Conservation (phyloP, 2,888 invertebrate species). For the Linnaemya vulpina region DNA sequence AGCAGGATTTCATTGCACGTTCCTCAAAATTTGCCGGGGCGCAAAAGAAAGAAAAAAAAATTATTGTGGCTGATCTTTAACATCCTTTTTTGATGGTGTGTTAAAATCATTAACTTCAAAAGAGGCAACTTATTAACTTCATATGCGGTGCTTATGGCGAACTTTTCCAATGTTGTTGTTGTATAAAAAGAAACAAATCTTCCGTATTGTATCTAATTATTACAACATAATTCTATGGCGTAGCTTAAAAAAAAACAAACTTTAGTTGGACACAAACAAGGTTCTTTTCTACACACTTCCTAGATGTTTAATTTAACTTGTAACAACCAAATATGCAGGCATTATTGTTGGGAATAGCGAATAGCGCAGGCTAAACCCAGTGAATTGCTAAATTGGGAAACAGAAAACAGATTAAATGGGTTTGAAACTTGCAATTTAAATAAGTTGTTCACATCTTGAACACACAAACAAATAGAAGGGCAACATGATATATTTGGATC, state of each 20-base stretch:
- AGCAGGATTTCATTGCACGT: slow-evolving; percentile 31
- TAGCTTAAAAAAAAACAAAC: slow-evolving; percentile 1
- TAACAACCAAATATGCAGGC: slow-evolving; percentile 55
- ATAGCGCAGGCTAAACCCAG: slow-evolving; percentile 18
- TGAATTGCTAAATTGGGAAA: background rate
- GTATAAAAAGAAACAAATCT: slow-evolving; percentile 55
- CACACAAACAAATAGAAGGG: no score
- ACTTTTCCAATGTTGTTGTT: background rate
- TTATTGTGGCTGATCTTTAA: slow-evolving; percentile 55
- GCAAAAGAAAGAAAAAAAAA: slow-evolving; percentile 40
- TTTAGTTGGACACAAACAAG: slow-evolving; percentile 33
- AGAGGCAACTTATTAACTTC: slow-evolving; percentile 52
- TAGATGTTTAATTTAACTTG: slow-evolving; percentile 53
- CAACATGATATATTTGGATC: no score
- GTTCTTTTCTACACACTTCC: slow-evolving; percentile 44
- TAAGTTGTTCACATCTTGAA: no score
- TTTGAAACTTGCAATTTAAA: no score
- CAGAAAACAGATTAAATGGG: no score
- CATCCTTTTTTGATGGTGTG: slow-evolving; percentile 57
- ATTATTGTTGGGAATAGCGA: background rate
- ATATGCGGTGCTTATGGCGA: slow-evolving; percentile 8
- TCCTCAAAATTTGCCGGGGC: slow-evolving; percentile 23
- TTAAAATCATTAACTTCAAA: slow-evolving; percentile 60
- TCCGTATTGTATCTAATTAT: slow-evolving; percentile 66
- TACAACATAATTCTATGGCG: slow-evolving; percentile 56